These are phyloP conservation scores for Dexiosoma caninum DNA, from an alignment of 2,888 invertebrate genomes.

Conservation along the genomic window DNA sequence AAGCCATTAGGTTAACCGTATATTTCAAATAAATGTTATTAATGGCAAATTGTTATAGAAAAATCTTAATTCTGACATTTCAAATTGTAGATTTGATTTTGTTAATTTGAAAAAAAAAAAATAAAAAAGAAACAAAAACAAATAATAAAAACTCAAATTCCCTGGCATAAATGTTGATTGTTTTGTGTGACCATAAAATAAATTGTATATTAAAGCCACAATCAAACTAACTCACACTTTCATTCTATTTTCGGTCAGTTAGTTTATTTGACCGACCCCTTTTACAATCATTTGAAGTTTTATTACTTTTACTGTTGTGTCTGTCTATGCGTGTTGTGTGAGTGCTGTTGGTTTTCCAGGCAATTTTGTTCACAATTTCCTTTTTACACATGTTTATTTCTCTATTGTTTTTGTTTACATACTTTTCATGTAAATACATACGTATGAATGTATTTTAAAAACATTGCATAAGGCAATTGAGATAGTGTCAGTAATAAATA, in stretches of 20 bases:
- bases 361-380: constrained; percentile 64
- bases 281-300: constrained; percentile 21
- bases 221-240: constrained; percentile 39
- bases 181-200: constrained; percentile 61
- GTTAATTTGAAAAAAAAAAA: constrained; percentile 8
- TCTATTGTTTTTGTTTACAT: constrained; percentile 46
- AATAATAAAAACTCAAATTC: no score
- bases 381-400: constrained; percentile 59
- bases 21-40: constrained; percentile 9
- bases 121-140: no score
- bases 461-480: constrained; percentile 55
- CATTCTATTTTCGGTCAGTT: background rate
- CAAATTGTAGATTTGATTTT: constrained; percentile 7
- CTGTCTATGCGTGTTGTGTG: background rate
- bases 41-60: constrained; percentile 14
- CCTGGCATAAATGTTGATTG: constrained; percentile 40
- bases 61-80: constrained; percentile 1
- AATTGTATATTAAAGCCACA: constrained; percentile 60
- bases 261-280: background rate
- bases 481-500: constrained; percentile 64
- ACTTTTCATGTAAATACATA: background rate
- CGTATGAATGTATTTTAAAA: constrained; percentile 10
- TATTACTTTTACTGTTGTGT: constrained; percentile 27
- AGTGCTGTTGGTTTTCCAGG: constrained; percentile 40
- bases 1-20: constrained; percentile 46